phyloP scores from a whole-genome alignment of 2,797 vertebrate species.

The Silurus aristotelis region DNA sequence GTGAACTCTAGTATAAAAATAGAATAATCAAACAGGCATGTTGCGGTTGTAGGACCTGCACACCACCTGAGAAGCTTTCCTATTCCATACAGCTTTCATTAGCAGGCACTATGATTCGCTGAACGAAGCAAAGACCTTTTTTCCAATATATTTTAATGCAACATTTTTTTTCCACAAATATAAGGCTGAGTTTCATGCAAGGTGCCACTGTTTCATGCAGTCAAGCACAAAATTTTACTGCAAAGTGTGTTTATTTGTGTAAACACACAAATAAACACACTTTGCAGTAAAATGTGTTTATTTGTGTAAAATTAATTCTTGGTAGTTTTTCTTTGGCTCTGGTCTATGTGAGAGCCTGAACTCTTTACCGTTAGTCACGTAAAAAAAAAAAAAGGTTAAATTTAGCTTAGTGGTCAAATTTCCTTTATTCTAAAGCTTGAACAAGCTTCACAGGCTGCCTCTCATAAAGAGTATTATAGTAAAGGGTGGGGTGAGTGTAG shows the following conservation, averaged over 20 bases:
- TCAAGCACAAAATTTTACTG: neutral
- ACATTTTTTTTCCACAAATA: neutral
- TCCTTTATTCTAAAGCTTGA: neutral
- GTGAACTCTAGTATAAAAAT: neutral
- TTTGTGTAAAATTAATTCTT: neutral
- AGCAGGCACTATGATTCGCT: neutral
- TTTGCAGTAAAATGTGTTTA: neutral
- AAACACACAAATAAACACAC: too few species aligned
- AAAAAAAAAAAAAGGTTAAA: neutral
- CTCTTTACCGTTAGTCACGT: neutral
- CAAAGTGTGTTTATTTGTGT: neutral
- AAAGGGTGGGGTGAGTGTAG: constrained; percentile 35
- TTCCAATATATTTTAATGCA: neutral
- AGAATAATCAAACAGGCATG: constrained; percentile 23
- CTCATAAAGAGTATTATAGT: constrained; percentile 14
- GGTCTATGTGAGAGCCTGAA: neutral
- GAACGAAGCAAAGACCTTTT: constrained; percentile 1
- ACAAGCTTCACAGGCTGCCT: neutral
- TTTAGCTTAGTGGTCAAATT: neutral
- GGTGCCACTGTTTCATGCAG: neutral
- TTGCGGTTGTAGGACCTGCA: constrained; percentile 13
- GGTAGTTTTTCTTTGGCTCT: neutral
- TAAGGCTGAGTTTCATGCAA: neutral
- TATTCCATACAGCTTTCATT: constrained; percentile 12
- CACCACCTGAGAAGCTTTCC: constrained; percentile 13